Evolutionary conservation across 2,888 invertebrate species (phyloP), one percentile per base, ranked within the genome.

Genomic region (Drosophila quinaria): DNA sequence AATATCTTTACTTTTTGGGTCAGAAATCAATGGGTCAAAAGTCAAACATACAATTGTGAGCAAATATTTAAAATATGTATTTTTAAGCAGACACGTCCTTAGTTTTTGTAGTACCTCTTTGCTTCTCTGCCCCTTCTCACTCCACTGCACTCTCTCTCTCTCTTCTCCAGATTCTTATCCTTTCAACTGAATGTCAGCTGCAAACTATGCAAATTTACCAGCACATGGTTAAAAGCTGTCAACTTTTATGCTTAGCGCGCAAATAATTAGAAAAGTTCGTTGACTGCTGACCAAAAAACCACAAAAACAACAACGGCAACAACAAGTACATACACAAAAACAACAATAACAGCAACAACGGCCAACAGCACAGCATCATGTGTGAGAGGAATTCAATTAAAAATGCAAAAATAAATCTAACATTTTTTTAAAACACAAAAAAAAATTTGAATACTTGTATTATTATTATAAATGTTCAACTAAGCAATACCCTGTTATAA

Each of bases 191-290:
- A 64, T 70, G 63, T 49, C 49, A 64, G 47, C 49, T 56, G 52
- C 65, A 63, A 72, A 72, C 78, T 75, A 77, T 72, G 73, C 74
- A 75, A 67, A 75, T 78, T 67, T 56, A 37, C 47, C 66, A 73
- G 49, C 75, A 78, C 63, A 76, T 78, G 73, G 74, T 68, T 60
- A 78, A 78, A 78, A 77, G 61, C 74, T 74, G 78, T 69, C 79
- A 77, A 78, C 79, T 77, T 77, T 77, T 74, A 70, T 78, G 74
- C 79, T 78, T 77, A 70, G 62, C 80, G 77, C 68, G 73, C 79
- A 77, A 79, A 80, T 80, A 79, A 79, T 79, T 79, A 77, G 80
- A 79, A 79, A 79, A 79, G 77, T 79, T 79, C 68, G 73, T 58
- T 70, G 79, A 77, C 66, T 66, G 74, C 54, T 75, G 75, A 67